phyloP scores from a whole-genome alignment of 2,888 invertebrate genomes.

The Drosophila robusta region DNA sequence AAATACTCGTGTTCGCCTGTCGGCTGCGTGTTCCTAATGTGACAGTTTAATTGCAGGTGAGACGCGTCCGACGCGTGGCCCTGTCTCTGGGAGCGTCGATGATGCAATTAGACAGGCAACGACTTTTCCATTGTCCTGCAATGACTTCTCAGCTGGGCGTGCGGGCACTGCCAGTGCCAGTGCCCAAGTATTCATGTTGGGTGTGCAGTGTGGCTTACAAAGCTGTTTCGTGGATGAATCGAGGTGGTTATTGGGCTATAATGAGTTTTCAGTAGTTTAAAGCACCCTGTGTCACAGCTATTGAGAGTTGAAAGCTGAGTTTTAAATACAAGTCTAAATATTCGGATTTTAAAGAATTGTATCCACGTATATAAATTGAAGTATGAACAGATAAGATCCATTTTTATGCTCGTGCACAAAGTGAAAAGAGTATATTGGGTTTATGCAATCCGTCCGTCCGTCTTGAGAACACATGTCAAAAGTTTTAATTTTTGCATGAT shows the following conservation, averaged over 20 bases:
- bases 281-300: background rate
- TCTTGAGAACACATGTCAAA: too few relatives aligned
- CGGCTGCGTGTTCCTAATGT: conserved; percentile 69
- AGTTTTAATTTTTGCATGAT: too few relatives aligned
- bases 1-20: conserved; percentile 31
- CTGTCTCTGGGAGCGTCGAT: conserved; percentile 45
- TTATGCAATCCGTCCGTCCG: too few relatives aligned
- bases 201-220: conserved; percentile 47
- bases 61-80: conserved; percentile 69
- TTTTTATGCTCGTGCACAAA: too few relatives aligned
- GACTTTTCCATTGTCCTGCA: conserved; percentile 73
- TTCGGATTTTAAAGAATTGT: too few relatives aligned
- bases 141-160: conserved; percentile 67
- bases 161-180: conserved; percentile 9
- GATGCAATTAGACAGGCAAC: conserved; percentile 77
- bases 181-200: conserved; percentile 16
- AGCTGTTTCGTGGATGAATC: conserved; percentile 33
- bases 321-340: too few relatives aligned
- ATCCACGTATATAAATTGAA: too few relatives aligned
- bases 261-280: conserved; percentile 47
- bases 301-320: background rate
- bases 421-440: too few relatives aligned
- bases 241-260: conserved; percentile 25
- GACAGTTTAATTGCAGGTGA: conserved; percentile 85
- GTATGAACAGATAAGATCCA: too few relatives aligned